phyloP scores from a whole-genome alignment of 2,888 invertebrate genomes.

The Tenthredo distinguenda region DNA sequence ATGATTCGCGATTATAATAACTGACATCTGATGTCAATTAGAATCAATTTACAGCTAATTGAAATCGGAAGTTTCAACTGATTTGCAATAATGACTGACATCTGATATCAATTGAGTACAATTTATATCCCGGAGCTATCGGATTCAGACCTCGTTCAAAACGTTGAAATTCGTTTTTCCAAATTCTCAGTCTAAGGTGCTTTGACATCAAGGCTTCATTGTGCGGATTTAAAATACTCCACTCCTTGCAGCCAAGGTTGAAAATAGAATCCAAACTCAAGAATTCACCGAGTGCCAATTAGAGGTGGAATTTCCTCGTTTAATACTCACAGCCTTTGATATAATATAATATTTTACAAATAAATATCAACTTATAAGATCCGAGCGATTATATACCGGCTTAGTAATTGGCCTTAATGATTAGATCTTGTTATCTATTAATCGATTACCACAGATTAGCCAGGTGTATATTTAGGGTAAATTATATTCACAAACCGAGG shows the following conservation, averaged over 20 bases:
- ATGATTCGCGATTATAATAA: background rate
- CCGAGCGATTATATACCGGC: background rate
- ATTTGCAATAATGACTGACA: conserved; percentile 5
- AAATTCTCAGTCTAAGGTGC: background rate
- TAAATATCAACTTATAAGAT: background rate
- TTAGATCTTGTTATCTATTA: background rate
- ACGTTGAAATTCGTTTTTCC: background rate
- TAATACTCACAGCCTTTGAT: background rate
- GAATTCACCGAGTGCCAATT: conserved; percentile 39
- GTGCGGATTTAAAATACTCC: conserved; percentile 27
- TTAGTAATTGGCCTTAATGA: background rate
- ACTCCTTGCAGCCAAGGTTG: conserved; percentile 1
- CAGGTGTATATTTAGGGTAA: background rate
- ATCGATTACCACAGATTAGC: conserved; percentile 9
- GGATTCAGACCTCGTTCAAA: background rate
- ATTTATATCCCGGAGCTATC: background rate
- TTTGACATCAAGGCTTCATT: background rate
- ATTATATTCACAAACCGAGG: background rate
- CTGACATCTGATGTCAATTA: background rate
- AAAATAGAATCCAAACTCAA: conserved; percentile 32
- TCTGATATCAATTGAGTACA: background rate
- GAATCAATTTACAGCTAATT: background rate
- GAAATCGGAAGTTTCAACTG: background rate
- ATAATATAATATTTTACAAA: background rate
- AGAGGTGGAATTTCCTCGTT: conserved; percentile 32